These are phyloP conservation scores for Lepetodrilus schrolli DNA, from an alignment of 2,888 invertebrate genomes.

Conservation along the genomic window DNA sequence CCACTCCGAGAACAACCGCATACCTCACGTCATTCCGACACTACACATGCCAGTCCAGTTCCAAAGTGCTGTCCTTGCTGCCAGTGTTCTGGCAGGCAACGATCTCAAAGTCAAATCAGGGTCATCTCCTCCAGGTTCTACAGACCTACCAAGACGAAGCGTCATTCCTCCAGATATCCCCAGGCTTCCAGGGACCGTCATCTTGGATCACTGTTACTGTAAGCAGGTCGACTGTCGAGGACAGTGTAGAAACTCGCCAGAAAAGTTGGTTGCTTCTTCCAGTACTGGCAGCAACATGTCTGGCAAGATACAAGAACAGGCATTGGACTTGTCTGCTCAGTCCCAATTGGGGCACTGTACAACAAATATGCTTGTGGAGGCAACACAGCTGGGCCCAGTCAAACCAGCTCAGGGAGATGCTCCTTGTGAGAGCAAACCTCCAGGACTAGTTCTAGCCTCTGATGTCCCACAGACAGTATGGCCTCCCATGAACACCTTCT, in stretches of 20 bases:
- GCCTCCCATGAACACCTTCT: not conserved
- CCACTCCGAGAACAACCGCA: not conserved
- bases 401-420: not conserved
- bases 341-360: not conserved
- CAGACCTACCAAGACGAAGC: not conserved
- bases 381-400: not conserved
- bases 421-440: not conserved
- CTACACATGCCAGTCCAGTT: not conserved
- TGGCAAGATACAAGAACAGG: not conserved
- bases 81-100: not conserved
- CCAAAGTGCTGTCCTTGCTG: not conserved
- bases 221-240: slow-evolving; percentile 7
- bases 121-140: not conserved
- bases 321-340: not conserved
- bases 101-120: slow-evolving; percentile 1
- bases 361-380: not conserved
- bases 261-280: not conserved
- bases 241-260: not conserved
- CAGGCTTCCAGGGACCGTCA: slow-evolving; percentile 9
- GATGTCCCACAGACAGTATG: not conserved
- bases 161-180: not conserved
- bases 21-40: not conserved
- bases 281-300: not conserved
- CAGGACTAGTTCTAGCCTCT: slow-evolving; percentile 10
- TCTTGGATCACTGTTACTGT: slow-evolving; percentile 14